These are phyloP conservation scores for Eidolon helvum DNA, from an alignment of 2,113 vertebrate genomes.

Conservation along the genomic window DNA sequence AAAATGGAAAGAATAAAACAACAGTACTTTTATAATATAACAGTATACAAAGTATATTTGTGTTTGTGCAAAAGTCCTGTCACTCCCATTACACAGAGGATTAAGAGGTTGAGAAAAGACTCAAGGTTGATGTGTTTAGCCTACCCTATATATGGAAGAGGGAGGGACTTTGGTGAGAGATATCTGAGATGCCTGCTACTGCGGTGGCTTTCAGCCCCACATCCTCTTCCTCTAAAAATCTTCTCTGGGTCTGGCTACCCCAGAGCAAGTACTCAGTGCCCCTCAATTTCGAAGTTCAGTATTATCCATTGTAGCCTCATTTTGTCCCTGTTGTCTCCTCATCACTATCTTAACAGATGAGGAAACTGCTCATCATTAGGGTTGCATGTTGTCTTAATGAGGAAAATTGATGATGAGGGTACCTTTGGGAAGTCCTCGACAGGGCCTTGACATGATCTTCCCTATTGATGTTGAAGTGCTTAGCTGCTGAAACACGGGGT, in stretches of 20 bases:
- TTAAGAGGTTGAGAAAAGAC: background rate
- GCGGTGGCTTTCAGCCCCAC: background rate
- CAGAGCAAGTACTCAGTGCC: background rate
- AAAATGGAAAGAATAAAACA: slow-evolving; percentile 34
- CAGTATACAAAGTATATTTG: background rate
- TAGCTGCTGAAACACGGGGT: background rate
- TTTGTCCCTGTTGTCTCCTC: slow-evolving; percentile 16
- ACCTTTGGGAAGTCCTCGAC: background rate
- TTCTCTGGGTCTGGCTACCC: background rate
- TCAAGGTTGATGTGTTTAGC: background rate
- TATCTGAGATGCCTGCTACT: background rate
- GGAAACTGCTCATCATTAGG: background rate
- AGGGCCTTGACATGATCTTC: background rate
- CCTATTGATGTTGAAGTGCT: background rate
- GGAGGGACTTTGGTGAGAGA: background rate
- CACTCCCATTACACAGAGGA: background rate
- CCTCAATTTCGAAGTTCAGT: background rate
- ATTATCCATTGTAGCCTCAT: background rate
- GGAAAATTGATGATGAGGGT: background rate
- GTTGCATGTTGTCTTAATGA: background rate
- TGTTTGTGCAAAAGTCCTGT: background rate
- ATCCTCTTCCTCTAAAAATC: background rate
- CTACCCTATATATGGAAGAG: background rate
- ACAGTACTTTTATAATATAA: background rate
- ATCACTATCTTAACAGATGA: background rate